These are phyloP conservation scores for Drosophila borborema DNA, from an alignment of 2,888 invertebrate genomes.

Conservation along the genomic window DNA sequence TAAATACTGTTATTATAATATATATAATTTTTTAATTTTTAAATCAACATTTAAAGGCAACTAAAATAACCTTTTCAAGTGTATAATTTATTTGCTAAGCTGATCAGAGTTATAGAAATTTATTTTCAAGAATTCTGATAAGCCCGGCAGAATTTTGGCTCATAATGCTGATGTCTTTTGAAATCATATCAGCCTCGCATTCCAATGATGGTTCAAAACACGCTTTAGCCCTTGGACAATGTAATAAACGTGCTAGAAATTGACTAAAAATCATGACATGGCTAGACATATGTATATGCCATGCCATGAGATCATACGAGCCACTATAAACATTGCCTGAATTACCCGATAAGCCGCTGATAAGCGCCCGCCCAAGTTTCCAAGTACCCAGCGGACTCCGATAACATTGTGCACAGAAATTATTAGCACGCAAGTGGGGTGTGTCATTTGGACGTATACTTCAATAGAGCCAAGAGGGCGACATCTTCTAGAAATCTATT, in stretches of 20 bases:
- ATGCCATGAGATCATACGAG: conserved; percentile 47
- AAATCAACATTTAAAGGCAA: neutral
- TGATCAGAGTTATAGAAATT: neutral
- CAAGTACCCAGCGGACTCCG: conserved; percentile 29
- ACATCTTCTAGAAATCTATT: neutral
- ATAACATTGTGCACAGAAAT: conserved; percentile 39
- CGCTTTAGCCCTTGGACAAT: conserved; percentile 37
- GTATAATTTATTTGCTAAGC: neutral
- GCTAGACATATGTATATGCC: conserved; percentile 37
- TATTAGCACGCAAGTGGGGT: conserved; percentile 9
- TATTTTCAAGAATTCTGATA: neutral
- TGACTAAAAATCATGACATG: conserved; percentile 60
- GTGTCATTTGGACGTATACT: neutral
- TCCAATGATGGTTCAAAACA: conserved; percentile 6
- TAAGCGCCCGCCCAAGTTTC: conserved; percentile 35
- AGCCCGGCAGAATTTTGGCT: neutral
- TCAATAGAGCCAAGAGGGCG: neutral
- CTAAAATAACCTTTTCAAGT: neutral
- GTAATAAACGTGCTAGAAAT: conserved; percentile 41
- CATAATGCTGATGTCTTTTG: conserved; percentile 29
- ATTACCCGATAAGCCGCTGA: conserved; percentile 51
- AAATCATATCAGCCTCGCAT: conserved; percentile 17
- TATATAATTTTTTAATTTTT: neutral
- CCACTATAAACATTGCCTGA: conserved; percentile 38
- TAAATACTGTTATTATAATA: too few relatives aligned